phyloP scores from a whole-genome alignment of 1,140 invertebrate genomes.

The Dendrolimus kikuchii region DNA sequence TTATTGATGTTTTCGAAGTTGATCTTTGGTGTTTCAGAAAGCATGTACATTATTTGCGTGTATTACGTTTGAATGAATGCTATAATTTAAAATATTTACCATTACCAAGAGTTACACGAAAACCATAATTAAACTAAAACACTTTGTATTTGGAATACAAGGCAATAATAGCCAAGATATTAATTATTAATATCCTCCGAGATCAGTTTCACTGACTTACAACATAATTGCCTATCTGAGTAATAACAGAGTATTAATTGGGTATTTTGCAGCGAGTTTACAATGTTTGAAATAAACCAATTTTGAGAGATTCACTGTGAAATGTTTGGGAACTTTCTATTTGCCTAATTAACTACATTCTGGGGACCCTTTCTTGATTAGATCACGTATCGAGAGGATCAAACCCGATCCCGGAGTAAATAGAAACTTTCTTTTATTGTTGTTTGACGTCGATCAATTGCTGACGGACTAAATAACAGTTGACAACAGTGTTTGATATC shows the following conservation, averaged over 20 bases:
- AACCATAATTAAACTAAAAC: too few species aligned
- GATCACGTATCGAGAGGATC: slow-evolving; percentile 51
- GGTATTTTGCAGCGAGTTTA: slow-evolving; percentile 27
- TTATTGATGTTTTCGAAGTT: too few species aligned
- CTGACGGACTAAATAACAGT: slow-evolving; percentile 21
- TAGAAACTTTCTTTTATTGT: slow-evolving; percentile 47
- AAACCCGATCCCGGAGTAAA: slow-evolving; percentile 37
- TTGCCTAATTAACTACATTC: slow-evolving; percentile 60
- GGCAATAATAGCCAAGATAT: too few species aligned
- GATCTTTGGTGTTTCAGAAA: too few species aligned
- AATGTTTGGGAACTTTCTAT: slow-evolving; percentile 45
- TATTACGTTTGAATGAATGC: too few species aligned
- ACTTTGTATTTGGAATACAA: too few species aligned
- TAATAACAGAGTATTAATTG: slow-evolving; percentile 1
- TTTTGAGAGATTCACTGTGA: slow-evolving; percentile 20
- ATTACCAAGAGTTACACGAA: too few species aligned
- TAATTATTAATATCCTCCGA: too few species aligned
- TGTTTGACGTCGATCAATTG: slow-evolving; percentile 32
- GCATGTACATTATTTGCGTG: too few species aligned
- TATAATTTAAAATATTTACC: too few species aligned
- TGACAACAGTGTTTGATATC: slow-evolving; percentile 4
- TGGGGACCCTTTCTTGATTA: slow-evolving; percentile 47
- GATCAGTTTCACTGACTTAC: too few species aligned
- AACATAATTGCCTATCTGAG: background rate
- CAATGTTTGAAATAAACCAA: slow-evolving; percentile 36